A percentile compares a stretch with the other conserved stretches of the same genome.
These are phyloP conservation scores for Gallinago stenura DNA, from an alignment of 2,797 vertebrate genomes.

Conservation along the genomic window DNA sequence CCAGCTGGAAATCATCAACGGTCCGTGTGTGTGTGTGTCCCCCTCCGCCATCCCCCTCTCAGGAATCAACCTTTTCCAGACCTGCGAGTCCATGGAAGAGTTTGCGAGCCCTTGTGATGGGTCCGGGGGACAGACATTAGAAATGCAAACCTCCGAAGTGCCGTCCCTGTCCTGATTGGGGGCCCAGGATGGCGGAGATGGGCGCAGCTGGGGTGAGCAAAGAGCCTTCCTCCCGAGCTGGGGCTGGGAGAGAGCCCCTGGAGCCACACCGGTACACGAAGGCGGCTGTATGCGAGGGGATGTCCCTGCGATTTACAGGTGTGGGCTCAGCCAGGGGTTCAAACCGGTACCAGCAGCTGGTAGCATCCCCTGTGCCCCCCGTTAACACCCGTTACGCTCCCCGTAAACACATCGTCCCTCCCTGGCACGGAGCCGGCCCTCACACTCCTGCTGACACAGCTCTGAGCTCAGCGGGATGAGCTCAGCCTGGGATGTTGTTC, in stretches of 20 bases:
- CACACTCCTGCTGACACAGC: neutral
- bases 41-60: neutral
- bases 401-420: neutral
- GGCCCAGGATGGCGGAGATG: fast-evolving
- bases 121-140: fast-evolving
- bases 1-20: neutral
- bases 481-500: neutral
- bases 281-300: neutral
- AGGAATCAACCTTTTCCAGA: neutral
- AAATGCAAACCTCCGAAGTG: no score
- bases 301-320: neutral
- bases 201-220: fast-evolving
- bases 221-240: neutral
- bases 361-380: no score
- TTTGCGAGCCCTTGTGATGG: neutral
- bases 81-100: neutral
- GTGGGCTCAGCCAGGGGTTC: neutral
- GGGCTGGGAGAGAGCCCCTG: neutral
- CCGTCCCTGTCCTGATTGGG: fast-evolving
- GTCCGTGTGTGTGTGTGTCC: no score
- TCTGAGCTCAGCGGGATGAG: neutral
- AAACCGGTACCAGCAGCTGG: neutral
- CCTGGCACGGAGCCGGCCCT: neutral
- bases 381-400: no score
- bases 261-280: neutral